Conservation (phyloP, 1,140 invertebrate species). For the Heliconius eleuchia region DNA sequence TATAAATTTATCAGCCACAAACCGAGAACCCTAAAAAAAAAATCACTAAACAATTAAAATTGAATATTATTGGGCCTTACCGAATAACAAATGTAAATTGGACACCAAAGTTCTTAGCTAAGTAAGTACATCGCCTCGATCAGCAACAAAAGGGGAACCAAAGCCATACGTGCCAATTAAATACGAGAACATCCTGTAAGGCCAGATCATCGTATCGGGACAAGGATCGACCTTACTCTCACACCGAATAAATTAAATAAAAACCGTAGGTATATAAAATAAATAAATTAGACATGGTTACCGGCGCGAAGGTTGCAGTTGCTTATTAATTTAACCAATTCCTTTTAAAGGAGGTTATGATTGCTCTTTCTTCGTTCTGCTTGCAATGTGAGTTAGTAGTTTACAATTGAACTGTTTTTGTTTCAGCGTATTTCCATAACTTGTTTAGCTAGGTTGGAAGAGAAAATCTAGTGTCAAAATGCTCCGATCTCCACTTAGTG, state of each 20-base stretch:
- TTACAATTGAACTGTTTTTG: no score
- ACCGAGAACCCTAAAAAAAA: neutral
- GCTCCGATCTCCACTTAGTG: no score
- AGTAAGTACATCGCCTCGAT: slow-evolving; percentile 38
- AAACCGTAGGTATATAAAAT: slow-evolving; percentile 51
- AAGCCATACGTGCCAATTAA: slow-evolving; percentile 74
- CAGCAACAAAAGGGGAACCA: slow-evolving; percentile 64
- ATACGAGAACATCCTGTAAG: slow-evolving; percentile 76
- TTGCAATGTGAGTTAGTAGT: neutral
- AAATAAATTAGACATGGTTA: slow-evolving; percentile 74
- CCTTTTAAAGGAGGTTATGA: neutral
- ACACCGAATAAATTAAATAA: slow-evolving; percentile 77
- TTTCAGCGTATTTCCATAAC: no score
- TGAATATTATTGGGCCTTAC: neutral
- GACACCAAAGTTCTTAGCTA: slow-evolving; percentile 1
- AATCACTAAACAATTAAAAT: neutral
- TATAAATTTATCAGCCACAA: neutral
- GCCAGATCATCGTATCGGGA: slow-evolving; percentile 76
- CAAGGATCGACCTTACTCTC: slow-evolving; percentile 70
- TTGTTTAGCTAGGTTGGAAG: no score
- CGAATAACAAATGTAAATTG: slow-evolving; percentile 11
- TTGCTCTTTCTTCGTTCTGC: neutral
- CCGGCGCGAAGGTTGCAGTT: slow-evolving; percentile 26
- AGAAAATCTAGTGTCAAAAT: no score
- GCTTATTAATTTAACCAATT: slow-evolving; percentile 4